These are phyloP conservation scores for Pinctada fucata DNA, from an alignment of 2,888 invertebrate species.

Conservation along the genomic window DNA sequence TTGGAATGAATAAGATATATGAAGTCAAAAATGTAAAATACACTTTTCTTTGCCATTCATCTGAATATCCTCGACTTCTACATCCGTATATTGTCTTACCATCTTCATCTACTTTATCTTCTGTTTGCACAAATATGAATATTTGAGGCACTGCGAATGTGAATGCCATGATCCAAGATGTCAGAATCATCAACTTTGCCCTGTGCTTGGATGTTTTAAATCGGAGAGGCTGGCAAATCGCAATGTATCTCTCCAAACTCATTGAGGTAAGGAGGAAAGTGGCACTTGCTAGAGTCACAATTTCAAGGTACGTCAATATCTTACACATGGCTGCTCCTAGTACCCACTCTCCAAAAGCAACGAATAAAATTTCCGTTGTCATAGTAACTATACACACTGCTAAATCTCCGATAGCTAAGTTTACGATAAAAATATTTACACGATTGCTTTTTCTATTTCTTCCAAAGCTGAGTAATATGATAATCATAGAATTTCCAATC, in stretches of 20 bases:
- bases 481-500: conserved; percentile 75
- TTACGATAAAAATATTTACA: conserved; percentile 77
- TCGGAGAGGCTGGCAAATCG: conserved; percentile 76
- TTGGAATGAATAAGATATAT: conserved; percentile 76
- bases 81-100: conserved; percentile 70
- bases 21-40: conserved; percentile 77
- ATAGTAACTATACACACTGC: conserved; percentile 76
- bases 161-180: conserved; percentile 76
- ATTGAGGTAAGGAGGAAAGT: conserved; percentile 77
- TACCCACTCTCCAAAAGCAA: conserved; percentile 77
- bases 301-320: conserved; percentile 76
- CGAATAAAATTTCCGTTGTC: conserved; percentile 77
- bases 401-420: conserved; percentile 77
- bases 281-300: conserved; percentile 77
- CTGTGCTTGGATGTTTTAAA: conserved; percentile 68
- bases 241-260: conserved; percentile 77
- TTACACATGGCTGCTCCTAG: conserved; percentile 76
- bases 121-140: conserved; percentile 75
- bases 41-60: conserved; percentile 76
- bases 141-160: conserved; percentile 76
- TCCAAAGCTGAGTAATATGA: conserved; percentile 73
- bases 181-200: conserved; percentile 72
- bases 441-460: conserved; percentile 73
- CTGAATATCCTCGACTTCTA: too few relatives aligned
- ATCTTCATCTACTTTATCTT: conserved; percentile 68